Conservation (phyloP, 1,140 invertebrate genomes). For the Brachionus angularis region DNA sequence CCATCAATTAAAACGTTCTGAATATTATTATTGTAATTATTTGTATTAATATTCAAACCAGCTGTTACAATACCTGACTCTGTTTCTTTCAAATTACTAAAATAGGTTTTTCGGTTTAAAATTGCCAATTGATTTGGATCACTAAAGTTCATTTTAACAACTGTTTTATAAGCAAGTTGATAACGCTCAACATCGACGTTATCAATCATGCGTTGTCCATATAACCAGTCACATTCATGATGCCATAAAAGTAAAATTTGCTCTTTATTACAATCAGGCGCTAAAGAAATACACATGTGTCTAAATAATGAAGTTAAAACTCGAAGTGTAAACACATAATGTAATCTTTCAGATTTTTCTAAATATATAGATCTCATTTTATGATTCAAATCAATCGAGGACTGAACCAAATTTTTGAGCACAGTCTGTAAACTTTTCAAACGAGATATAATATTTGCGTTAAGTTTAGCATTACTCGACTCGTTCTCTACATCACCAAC, state of each 20-base stretch:
- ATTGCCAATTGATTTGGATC: conserved; percentile 48
- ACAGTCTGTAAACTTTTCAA: conserved; percentile 5
- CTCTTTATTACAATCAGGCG: conserved; percentile 49
- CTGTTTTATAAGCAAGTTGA: conserved; percentile 52
- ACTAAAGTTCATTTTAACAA: conserved; percentile 55
- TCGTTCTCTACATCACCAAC: conserved; percentile 39
- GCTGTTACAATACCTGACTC: conserved; percentile 57
- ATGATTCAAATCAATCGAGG: conserved; percentile 46
- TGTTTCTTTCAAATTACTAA: conserved; percentile 56
- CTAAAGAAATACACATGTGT: conserved; percentile 54
- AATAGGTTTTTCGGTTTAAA: conserved; percentile 48
- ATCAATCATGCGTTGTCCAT: conserved; percentile 54
- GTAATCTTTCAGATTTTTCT: conserved; percentile 53
- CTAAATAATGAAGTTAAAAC: conserved; percentile 55
- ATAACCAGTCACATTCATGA: conserved; percentile 57
- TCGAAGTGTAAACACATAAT: conserved; percentile 56
- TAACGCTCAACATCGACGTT: conserved; percentile 54
- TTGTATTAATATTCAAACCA: conserved; percentile 50
- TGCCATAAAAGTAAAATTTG: conserved; percentile 56
- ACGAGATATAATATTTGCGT: neutral
- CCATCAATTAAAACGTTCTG: conserved; percentile 46
- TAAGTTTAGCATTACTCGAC: conserved; percentile 10
- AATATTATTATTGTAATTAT: conserved; percentile 49
- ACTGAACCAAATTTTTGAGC: conserved; percentile 6
- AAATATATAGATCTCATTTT: conserved; percentile 53